Evolutionary conservation across 1,140 invertebrate genomes (phyloP), one percentile per base, ranked within the genome.

Genomic region (Temnothorax nylanderi): DNA sequence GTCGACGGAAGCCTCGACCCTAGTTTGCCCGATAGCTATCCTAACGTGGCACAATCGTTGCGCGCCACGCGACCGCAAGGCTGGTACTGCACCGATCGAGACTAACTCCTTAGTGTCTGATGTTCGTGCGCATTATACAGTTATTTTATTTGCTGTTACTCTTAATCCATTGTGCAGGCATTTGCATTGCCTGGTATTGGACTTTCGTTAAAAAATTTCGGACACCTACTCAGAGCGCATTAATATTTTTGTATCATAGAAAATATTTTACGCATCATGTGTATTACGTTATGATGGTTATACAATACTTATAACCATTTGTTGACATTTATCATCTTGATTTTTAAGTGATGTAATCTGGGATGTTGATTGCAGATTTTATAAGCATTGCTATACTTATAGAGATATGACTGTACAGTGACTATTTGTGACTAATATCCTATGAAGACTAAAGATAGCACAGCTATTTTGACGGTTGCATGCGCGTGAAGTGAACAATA

Each of bases 1-100:
- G 95, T 96, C 41, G 96, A 97, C 94, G 94, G 94, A 10, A 90
- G 84, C 41, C 92, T 89, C 71, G 65, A 37, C 75, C 49, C 85
- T 86, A 74, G 37, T 76, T 51, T 91, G 92, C 76, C 71, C 77
- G 72, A 65, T 75, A 89, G 82, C 82, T 77, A 32, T 49, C 75
- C 49, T 82, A 56, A 85, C 78, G 62, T 90, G 34, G 94, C 91
- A n/a, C 91, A 90, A 1, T 91, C 93, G 54, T 89, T 90, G 64
- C 91, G 93, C 37, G 87, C 86, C 62, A 93, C 91, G 86, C 93
- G 91, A 91, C 93, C 92, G 86, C 92, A 94, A 93, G 94, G 93
- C 93, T 94, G 94, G 94, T 94, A 94, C 93, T 92, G 88, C 84
- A 86, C 62, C 62, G 60, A 86, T 86, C 58, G 47, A 82, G 77